phyloP scores from a whole-genome alignment of 2,797 vertebrate genomes.

The Natrix natrix region DNA sequence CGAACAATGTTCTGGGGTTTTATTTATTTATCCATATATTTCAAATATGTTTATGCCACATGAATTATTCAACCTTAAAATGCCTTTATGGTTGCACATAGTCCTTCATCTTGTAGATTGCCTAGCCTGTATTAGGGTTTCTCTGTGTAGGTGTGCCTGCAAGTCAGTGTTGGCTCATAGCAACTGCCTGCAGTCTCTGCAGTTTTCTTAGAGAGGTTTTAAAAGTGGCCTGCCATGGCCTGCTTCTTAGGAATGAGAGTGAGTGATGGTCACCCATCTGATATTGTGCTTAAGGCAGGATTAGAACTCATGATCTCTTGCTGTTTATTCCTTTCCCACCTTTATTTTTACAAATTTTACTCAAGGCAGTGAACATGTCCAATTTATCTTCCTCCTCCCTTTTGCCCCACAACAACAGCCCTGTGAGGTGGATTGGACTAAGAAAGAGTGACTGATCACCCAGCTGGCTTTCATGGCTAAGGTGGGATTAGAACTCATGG shows the following conservation, averaged over 20 bases:
- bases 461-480: too few species aligned
- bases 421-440: too few species aligned
- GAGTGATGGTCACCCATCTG: background rate
- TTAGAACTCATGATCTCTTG: background rate
- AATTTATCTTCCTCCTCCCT: too few species aligned
- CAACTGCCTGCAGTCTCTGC: background rate
- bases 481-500: too few species aligned
- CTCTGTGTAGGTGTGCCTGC: background rate
- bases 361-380: too few species aligned
- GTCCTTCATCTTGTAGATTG: background rate
- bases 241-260: background rate
- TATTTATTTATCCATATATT: background rate
- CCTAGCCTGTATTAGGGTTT: background rate
- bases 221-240: background rate
- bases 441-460: too few species aligned
- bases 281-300: background rate
- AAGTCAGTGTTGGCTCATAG: background rate
- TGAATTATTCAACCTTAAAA: background rate
- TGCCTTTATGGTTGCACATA: background rate
- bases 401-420: too few species aligned
- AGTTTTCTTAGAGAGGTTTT: background rate
- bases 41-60: background rate
- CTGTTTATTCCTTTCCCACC: too few species aligned
- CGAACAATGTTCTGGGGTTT: background rate
- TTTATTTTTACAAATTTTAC: too few species aligned